These are phyloP conservation scores for Oncorhynchus kisutch DNA, from an alignment of 2,113 vertebrate genomes.

Conservation along the genomic window DNA sequence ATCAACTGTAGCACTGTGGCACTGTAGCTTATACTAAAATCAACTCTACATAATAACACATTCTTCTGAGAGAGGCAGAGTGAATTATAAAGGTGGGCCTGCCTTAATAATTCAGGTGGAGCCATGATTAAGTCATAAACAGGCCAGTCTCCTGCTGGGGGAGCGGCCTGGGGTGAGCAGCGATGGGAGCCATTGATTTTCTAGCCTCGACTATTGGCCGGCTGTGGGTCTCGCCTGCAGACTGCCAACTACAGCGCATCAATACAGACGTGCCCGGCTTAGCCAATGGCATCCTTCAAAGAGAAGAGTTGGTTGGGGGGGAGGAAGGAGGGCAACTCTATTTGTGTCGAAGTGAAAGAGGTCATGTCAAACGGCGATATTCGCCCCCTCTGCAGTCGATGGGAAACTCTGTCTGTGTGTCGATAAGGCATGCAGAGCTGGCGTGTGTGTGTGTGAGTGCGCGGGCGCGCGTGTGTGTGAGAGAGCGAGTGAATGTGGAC, in stretches of 20 bases:
- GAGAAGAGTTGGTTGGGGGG: neutral
- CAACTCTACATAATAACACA: constrained; percentile 18
- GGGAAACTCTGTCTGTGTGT: constrained; percentile 31
- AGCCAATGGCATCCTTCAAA: constrained; percentile 64
- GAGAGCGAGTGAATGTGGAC: neutral
- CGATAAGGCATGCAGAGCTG: constrained; percentile 12
- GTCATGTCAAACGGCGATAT: constrained; percentile 48
- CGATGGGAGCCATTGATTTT: constrained; percentile 69
- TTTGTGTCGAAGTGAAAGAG: constrained; percentile 42
- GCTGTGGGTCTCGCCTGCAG: constrained; percentile 58
- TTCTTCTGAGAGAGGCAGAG: constrained; percentile 36
- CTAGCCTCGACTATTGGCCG: constrained; percentile 53
- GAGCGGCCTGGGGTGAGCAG: constrained; percentile 38
- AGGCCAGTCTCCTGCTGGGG: constrained; percentile 32
- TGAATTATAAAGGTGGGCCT: constrained; percentile 49
- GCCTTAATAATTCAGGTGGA: constrained; percentile 51
- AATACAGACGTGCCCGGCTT: constrained; percentile 66
- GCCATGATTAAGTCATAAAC: constrained; percentile 67
- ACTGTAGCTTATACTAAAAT: constrained; percentile 23
- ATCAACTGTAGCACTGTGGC: neutral
- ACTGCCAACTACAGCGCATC: constrained; percentile 66
- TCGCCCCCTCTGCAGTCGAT: constrained; percentile 26
- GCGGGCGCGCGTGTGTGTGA: neutral
- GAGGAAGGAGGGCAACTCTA: constrained; percentile 44
- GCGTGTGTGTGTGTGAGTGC: neutral